phyloP scores from a whole-genome alignment of 2,113 vertebrate species.

The Sinocyclocheilus rhinocerous region DNA sequence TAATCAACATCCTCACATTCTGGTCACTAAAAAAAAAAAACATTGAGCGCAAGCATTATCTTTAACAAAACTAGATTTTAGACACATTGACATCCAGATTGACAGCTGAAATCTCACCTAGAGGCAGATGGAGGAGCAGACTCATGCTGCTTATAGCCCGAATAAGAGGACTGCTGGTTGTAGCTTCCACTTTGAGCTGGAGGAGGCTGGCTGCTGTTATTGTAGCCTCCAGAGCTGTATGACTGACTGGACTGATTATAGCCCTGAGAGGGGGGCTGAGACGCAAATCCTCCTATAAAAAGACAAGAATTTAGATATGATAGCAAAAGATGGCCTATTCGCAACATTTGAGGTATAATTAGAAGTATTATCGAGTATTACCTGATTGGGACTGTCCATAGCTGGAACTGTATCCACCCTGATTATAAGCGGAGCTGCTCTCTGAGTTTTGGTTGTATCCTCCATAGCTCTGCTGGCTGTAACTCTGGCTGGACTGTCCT shows the following conservation, averaged over 20 bases:
- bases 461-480: slow-evolving; percentile 82
- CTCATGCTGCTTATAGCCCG: slow-evolving; percentile 82
- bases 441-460: slow-evolving; percentile 81
- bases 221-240: slow-evolving; percentile 77
- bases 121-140: slow-evolving; percentile 73
- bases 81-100: background rate
- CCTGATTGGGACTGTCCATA: slow-evolving; percentile 83
- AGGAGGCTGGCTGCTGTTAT: slow-evolving; percentile 73
- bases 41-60: background rate
- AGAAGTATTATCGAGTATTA: slow-evolving; percentile 53
- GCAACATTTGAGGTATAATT: background rate
- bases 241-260: slow-evolving; percentile 68
- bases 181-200: slow-evolving; percentile 72
- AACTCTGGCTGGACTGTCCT: slow-evolving; percentile 80
- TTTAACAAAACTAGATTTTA: background rate
- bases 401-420: slow-evolving; percentile 79
- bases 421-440: slow-evolving; percentile 75
- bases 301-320: background rate
- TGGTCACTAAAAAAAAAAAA: background rate
- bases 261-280: slow-evolving; percentile 79
- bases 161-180: slow-evolving; percentile 83
- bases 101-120: slow-evolving; percentile 66
- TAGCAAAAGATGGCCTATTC: background rate
- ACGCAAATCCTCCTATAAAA: slow-evolving; percentile 76
- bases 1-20: background rate